Evolutionary conservation across 2,888 invertebrate genomes (phyloP), one percentile per base, ranked within the genome.

Genomic region (Tachina lurida): DNA sequence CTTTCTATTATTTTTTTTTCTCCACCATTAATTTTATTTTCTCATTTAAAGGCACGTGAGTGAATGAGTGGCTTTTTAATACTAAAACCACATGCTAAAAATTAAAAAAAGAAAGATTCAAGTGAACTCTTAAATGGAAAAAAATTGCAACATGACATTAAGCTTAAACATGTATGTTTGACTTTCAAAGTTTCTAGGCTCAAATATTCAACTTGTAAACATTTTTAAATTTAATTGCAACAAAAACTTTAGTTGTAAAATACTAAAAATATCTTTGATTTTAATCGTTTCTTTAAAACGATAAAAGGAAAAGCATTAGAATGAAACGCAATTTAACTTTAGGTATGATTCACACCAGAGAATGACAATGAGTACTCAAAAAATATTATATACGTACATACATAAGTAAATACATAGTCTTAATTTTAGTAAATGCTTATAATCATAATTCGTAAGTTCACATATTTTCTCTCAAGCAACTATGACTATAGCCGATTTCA

Each of bases 21-120:
- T 47, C 60, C 31, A 54, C 31, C 17, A 62, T 71, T 47, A 58
- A 68, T 68, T 70, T 62, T 41, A 62, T 78, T 70, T 73, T 81
- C 77, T 58, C 45, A 63, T 68, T 60, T 56, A n/a, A 65, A 77
- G 77, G 68, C 81, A 81, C 81, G 81, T 78, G 84, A 84, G 60
- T 78, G 45, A 68, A 63, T 73, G 58, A 67, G 47, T 10, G 19
- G 31, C 17, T 56, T 54, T 54, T 56, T 84, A 63, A 52, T 79
- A 47, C 22, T 68, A 45, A 71, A 80, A 76, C 58, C 81, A 63
- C 81, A 52, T 74, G 63, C 45, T 74, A 52, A 17, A 80, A 73
- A 56, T 39, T 43, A 43, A 58, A 39, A 82, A 54, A 73, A 31
- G 22, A 43, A 74, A 31, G 2, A 31, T 79, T 71, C 68, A 80